Evolutionary conservation across 2,113 vertebrate genomes (phyloP).

Genomic region (Pseudopodoces humilis): DNA sequence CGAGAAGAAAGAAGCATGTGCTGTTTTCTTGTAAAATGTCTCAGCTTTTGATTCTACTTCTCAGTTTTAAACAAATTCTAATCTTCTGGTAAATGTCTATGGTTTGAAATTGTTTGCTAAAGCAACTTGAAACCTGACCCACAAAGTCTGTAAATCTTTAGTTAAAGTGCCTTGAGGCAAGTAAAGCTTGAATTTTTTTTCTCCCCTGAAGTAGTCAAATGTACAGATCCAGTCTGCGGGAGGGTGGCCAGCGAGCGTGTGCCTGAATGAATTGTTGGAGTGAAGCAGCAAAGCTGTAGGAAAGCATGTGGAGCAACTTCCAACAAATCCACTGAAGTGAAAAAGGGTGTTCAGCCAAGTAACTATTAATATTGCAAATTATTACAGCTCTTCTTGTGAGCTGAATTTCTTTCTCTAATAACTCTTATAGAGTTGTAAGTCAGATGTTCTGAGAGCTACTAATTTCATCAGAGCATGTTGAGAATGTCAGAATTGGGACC

Average conservation of each 20-base stretch:
- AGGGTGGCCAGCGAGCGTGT: neutral
- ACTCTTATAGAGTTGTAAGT: neutral
- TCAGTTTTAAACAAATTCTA: neutral
- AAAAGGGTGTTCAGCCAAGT: neutral
- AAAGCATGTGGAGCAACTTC: neutral
- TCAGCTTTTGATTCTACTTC: neutral
- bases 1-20: neutral
- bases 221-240: neutral
- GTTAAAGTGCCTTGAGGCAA: constrained; percentile 28
- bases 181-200: neutral
- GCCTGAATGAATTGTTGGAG: constrained; percentile 14
- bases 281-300: neutral
- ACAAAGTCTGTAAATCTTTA: constrained; percentile 44
- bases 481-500: neutral
- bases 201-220: neutral
- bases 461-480: neutral
- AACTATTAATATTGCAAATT: neutral
- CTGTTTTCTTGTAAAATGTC: neutral
- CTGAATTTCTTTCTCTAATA: neutral
- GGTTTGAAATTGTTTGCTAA: constrained; percentile 9
- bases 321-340: neutral
- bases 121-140: constrained; percentile 33
- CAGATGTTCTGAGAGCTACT: neutral
- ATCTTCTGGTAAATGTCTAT: neutral
- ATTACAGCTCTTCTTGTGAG: neutral